Evolutionary conservation across 2,113 vertebrate genomes (phyloP), one percentile per base, ranked within the genome.

Genomic region (Scortum barcoo): DNA sequence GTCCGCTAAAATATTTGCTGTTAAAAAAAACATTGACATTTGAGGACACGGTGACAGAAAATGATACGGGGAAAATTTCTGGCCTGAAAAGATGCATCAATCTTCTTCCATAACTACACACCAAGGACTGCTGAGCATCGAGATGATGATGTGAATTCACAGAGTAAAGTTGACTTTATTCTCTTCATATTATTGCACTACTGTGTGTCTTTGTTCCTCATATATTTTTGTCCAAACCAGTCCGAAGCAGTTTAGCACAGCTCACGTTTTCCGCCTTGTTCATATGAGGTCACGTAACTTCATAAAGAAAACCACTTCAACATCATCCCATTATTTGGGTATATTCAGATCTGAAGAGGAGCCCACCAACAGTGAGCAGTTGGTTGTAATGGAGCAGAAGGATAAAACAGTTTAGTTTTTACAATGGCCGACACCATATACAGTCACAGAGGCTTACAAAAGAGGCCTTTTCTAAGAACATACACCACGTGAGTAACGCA

Each of bases 1-100:
- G 28, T 22, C 13, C 44, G 19, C 6, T 14, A 42, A n/a, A n/a
- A n/a, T n/a, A n/a, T n/a, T n/a, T n/a, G n/a, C n/a, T n/a, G n/a
- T n/a, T n/a, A n/a, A n/a, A n/a, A n/a, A n/a, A n/a, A n/a, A n/a
- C n/a, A n/a, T 50, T 51, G 66, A 72, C 54, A 60, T 58, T 30
- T 42, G 36, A 63, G n/a, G n/a, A 53, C 33, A 54, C 28, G 53
- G 42, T 76, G n/a, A 77, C 76, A 76, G 40, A n/a, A 74, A 63
- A 86, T 40, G 84, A 66, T 61, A 90, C 46, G 81, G 88, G 91
- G 74, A 84, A 79, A 89, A 90, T 87, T 84, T 92, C 80, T 86
- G 76, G 86, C 40, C 42, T 51, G 40, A 81, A 90, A 50, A 36
- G 71, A 36, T 69, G 71, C 53, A 19, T 90, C 80, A 33, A 13